Evolutionary conservation across 2,113 vertebrate species (phyloP).

Genomic region (Callorhinus ursinus): DNA sequence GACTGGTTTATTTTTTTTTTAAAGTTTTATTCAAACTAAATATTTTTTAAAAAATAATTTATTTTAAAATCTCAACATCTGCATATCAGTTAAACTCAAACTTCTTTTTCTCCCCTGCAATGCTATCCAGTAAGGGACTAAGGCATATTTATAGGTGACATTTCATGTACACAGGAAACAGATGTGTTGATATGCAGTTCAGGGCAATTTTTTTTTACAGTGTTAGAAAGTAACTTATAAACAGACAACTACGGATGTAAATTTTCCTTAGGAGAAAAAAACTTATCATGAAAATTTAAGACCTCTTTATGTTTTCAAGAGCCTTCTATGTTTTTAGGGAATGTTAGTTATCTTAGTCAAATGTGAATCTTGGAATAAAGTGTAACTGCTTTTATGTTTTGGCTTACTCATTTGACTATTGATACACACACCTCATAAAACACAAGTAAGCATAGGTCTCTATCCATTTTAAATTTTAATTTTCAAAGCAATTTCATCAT

Average conservation of each 20-base stretch:
- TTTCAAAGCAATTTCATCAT: background rate
- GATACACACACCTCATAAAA: background rate
- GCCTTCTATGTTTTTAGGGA: background rate
- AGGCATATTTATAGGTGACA: background rate
- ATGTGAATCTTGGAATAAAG: background rate
- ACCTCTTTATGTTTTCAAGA: background rate
- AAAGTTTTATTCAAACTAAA: background rate
- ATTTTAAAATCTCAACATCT: background rate
- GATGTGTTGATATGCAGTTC: background rate
- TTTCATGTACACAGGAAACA: background rate
- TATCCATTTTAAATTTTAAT: background rate
- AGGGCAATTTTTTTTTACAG: background rate
- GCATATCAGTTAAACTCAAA: background rate
- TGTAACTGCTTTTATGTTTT: background rate
- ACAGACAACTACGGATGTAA: background rate
- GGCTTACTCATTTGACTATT: background rate
- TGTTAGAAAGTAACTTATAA: background rate
- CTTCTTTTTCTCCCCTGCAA: background rate
- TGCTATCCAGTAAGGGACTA: background rate
- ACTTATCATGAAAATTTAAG: background rate
- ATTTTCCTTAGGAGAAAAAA: conserved; percentile 7
- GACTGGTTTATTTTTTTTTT: background rate
- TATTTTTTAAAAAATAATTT: background rate
- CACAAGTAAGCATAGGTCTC: background rate
- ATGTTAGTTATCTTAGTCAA: background rate